These are phyloP conservation scores for Acrobasis suavella DNA, from an alignment of 2,888 invertebrate species.

Conservation along the genomic window DNA sequence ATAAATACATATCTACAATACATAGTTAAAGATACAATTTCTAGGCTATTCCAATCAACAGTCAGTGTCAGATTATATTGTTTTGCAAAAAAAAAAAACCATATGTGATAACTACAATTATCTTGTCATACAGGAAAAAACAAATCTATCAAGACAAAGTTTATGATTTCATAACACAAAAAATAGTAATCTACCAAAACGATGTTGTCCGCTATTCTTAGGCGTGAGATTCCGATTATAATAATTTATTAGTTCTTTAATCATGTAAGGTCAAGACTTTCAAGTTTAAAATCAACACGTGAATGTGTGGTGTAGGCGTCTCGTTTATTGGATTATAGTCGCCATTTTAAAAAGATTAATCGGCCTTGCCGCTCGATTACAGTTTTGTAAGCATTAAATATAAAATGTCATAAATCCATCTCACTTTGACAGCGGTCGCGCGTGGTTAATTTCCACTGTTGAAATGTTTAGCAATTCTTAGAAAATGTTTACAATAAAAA, in stretches of 20 bases:
- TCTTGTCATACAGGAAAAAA: not conserved
- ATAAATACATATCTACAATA: not conserved
- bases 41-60: not conserved
- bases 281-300: slow-evolving; percentile 31
- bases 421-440: slow-evolving; percentile 37
- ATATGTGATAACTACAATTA: not conserved
- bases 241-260: slow-evolving; percentile 25
- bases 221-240: slow-evolving; percentile 14
- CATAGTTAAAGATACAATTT: not conserved
- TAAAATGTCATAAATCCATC: slow-evolving; percentile 39
- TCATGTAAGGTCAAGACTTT: slow-evolving; percentile 32
- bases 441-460: slow-evolving; percentile 23
- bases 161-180: slow-evolving; percentile 3
- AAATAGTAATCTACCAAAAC: not conserved
- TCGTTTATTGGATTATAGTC: slow-evolving; percentile 42
- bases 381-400: slow-evolving; percentile 40
- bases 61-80: no score
- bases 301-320: slow-evolving; percentile 40
- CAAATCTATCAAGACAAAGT: not conserved
- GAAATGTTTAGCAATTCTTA: slow-evolving; percentile 26
- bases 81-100: no score
- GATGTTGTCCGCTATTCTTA: not conserved
- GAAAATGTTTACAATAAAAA: slow-evolving; percentile 6
- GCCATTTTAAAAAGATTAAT: slow-evolving; percentile 39
- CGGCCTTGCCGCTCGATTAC: slow-evolving; percentile 47